phyloP scores from a whole-genome alignment of 2,888 invertebrate genomes.

The Scaptomyza cyrtandrae region DNA sequence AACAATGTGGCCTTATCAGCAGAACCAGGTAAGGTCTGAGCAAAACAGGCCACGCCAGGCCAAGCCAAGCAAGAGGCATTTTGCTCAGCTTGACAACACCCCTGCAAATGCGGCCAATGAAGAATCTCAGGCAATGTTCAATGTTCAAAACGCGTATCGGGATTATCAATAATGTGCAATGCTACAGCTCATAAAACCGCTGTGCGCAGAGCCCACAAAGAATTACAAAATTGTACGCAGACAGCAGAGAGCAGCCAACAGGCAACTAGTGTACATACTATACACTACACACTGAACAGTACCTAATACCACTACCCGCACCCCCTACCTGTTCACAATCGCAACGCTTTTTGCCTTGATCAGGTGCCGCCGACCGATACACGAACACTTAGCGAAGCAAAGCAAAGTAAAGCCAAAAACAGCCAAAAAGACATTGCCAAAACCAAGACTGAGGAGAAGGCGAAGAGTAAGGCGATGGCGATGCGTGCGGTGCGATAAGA shows the following conservation, averaged over 20 bases:
- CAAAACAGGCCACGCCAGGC: constrained; percentile 1
- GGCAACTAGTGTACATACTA: constrained; percentile 9
- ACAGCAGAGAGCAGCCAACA: constrained; percentile 30
- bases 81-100: constrained; percentile 70
- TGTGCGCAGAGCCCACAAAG: constrained; percentile 47
- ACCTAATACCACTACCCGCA: constrained; percentile 5
- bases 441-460: not conserved
- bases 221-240: constrained; percentile 72
- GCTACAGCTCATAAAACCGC: constrained; percentile 75
- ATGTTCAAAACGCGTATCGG: constrained; percentile 66
- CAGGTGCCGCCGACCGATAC: constrained; percentile 69
- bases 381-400: constrained; percentile 73
- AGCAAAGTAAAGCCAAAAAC: constrained; percentile 45
- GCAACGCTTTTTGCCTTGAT: constrained; percentile 61
- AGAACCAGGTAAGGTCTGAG: constrained; percentile 5
- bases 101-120: constrained; percentile 47
- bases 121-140: constrained; percentile 44
- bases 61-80: constrained; percentile 30
- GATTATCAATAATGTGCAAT: constrained; percentile 77
- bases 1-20: constrained; percentile 69
- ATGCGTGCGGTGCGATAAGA: constrained; percentile 78
- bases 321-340: constrained; percentile 26
- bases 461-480: constrained; percentile 54
- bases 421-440: constrained; percentile 9
- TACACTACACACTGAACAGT: not conserved